Evolutionary conservation across 2,797 vertebrate species (phyloP), one percentile per base, ranked within the genome.

Genomic region (Tokudaia muenninki): DNA sequence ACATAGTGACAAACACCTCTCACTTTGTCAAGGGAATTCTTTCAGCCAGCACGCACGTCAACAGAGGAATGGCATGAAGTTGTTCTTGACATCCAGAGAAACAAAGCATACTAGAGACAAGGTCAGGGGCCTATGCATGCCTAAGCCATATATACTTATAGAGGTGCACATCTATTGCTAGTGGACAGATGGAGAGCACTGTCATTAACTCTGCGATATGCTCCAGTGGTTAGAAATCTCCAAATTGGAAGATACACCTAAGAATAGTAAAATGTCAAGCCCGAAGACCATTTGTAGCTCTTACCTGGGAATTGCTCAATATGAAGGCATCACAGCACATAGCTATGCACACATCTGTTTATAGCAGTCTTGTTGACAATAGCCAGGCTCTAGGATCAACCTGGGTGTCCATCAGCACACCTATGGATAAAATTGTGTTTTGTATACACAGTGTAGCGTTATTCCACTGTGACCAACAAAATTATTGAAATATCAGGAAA

Each of bases 1-100:
- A 21, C 12, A 19, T 52, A 1, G 1, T 0, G 3, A 11, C 0
- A 0, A 7, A 14, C 3, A 12, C 31, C 41, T 13, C 59, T 50
- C 12, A 16, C 41, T 31, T 0, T 29, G 8, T 12, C 24, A 59
- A 1, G 19, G 16, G 3, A 7, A 26, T 50, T 67, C 55, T 96
- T 57, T 13, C 0, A 57, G 44, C 47, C 5, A 63, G 17, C 3
- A 2, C 37, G 11, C 2, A 72, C 37, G 14, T 63, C 52, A 24
- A 6, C 31, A 44, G 24, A 47, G 31, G 2, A 10, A 6, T 12
- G 13, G 0, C 7, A 31, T 8, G 41, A 34, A 52, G 52, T 47
- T 34, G 29, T 26, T 57, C 21, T 21, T 14, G 10, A 26, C 0
- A 6, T 75, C 52, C 11, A 63, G 41, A 57, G 50, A 75, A 80